Percentiles rank a stretch among this genome's conserved stretches.
Conservation (phyloP, 2,113 vertebrate genomes). For the Trogon melanurus region DNA sequence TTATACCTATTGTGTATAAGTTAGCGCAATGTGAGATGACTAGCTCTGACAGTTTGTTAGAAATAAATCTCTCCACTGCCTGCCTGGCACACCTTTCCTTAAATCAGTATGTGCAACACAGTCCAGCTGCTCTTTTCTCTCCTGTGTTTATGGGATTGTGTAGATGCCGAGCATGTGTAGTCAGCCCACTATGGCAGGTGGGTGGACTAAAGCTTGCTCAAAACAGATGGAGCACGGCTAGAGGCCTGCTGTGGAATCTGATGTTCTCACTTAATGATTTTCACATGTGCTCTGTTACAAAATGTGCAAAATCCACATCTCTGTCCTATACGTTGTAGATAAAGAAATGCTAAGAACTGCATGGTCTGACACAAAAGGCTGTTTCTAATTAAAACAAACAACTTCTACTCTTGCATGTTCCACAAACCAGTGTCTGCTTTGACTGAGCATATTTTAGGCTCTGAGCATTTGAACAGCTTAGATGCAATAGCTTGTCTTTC, state of each 20-base stretch:
- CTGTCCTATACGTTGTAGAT: not conserved
- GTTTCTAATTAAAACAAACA: slow-evolving; percentile 21
- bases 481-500: not conserved
- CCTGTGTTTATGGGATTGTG: fast-evolving
- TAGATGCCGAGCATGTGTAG: not conserved
- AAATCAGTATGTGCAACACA: not conserved
- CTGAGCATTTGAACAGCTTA: not conserved
- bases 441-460: fast-evolving
- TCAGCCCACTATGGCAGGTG: not conserved
- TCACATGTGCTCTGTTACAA: not conserved
- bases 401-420: not conserved
- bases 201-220: not conserved
- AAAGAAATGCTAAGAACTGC: not conserved
- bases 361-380: not conserved
- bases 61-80: not conserved
- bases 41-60: not conserved
- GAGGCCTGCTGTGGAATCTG: not conserved
- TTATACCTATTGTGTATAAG: not conserved
- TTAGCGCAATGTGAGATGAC: not conserved
- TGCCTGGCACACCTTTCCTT: not conserved
- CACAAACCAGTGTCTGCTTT: not conserved
- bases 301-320: slow-evolving; percentile 33
- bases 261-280: not conserved
- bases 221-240: not conserved
- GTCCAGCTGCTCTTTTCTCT: not conserved